Percentiles rank a stretch among this genome's conserved stretches.
Conservation (phyloP, 2,113 vertebrate species). For the Heliornis fulica region DNA sequence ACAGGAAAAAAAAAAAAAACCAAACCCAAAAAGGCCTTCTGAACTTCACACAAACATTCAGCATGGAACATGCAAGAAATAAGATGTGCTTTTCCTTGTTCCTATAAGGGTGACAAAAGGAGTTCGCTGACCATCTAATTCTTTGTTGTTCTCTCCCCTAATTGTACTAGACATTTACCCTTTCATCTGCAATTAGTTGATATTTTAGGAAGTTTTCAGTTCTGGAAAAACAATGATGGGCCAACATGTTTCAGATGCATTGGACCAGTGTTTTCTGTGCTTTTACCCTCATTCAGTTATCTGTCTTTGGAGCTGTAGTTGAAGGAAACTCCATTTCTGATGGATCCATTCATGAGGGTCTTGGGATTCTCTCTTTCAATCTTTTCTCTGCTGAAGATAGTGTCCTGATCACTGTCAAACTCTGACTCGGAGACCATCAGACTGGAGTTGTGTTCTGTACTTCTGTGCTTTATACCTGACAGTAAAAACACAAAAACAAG, state of each 20-base stretch:
- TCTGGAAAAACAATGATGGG: not conserved
- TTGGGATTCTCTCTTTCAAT: slow-evolving; percentile 71
- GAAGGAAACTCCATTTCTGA: slow-evolving; percentile 80
- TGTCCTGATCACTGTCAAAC: slow-evolving; percentile 90
- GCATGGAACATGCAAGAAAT: not conserved
- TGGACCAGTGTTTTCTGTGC: not conserved
- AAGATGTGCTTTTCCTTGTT: not conserved
- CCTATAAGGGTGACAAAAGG: not conserved
- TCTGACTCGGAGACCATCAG: slow-evolving; percentile 93
- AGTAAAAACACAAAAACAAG: not conserved
- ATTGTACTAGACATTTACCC: not conserved
- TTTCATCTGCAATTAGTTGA: not conserved
- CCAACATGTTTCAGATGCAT: not conserved
- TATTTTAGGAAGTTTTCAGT: not conserved
- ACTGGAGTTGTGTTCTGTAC: slow-evolving; percentile 91
- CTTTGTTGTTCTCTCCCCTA: not conserved
- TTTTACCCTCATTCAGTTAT: slow-evolving; percentile 41
- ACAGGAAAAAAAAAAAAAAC: too few species aligned
- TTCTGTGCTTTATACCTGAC: slow-evolving; percentile 88
- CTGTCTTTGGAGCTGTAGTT: slow-evolving; percentile 76
- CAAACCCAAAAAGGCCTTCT: not conserved
- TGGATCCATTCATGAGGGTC: slow-evolving; percentile 63
- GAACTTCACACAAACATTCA: not conserved
- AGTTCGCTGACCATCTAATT: not conserved
- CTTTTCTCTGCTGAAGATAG: slow-evolving; percentile 84